Evolutionary conservation across 1,140 invertebrate genomes (phyloP).

Genomic region (Melitaea cinxia): DNA sequence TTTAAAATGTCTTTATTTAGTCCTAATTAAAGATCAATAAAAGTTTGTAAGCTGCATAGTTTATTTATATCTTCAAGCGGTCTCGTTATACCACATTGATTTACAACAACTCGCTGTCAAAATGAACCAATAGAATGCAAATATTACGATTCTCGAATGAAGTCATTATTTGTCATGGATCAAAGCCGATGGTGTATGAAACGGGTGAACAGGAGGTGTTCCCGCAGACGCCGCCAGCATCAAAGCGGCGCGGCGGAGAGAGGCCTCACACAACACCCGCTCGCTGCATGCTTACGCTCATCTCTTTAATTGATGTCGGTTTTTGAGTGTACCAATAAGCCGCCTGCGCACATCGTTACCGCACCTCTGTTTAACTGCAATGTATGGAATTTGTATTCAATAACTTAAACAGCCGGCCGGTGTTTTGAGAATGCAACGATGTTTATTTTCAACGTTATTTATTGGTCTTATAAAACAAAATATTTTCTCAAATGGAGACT

Average conservation of each 20-base stretch:
- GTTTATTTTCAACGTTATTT: conserved; percentile 49
- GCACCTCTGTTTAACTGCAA: conserved; percentile 61
- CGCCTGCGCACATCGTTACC: conserved; percentile 56
- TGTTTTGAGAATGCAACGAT: conserved; percentile 47
- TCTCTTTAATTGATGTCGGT: conserved; percentile 73
- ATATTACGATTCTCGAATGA: conserved; percentile 44
- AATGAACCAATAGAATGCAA: conserved; percentile 39
- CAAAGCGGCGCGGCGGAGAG: conserved; percentile 45
- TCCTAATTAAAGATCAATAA: not conserved
- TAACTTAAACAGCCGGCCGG: conserved; percentile 63
- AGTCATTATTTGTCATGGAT: conserved; percentile 50
- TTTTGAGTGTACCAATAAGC: conserved; percentile 69
- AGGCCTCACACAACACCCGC: conserved; percentile 6
- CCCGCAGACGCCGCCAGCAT: conserved; percentile 44
- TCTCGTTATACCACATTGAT: not conserved
- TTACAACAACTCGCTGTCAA: conserved; percentile 30
- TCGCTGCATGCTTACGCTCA: conserved; percentile 46
- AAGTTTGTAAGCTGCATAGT: not conserved
- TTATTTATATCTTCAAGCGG: not conserved
- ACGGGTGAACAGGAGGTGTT: conserved; percentile 37
- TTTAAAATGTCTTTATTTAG: not conserved
- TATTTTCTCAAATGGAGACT: conserved; percentile 28
- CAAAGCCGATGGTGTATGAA: conserved; percentile 22
- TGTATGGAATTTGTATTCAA: conserved; percentile 77
- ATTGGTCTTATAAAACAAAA: conserved; percentile 32